Base-by-base conservation (phyloP, 2,797 vertebrate species). In the Danio tinwini region DNA sequence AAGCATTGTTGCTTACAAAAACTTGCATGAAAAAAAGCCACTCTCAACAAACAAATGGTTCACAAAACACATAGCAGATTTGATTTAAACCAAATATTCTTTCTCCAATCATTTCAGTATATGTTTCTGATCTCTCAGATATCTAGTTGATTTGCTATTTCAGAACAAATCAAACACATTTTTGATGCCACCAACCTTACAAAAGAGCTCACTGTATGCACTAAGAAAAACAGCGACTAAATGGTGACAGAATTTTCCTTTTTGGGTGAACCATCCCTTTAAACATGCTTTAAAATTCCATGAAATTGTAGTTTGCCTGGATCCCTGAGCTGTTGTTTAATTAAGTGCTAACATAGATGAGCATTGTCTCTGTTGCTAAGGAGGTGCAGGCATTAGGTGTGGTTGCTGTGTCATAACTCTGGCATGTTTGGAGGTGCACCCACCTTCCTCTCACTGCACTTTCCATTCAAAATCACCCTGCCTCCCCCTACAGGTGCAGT, bases 401-500 rank as follows among this genome's bases (percentile, higher is more conserved):
- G 92, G 91, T 78, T 82, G 81, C 82, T 88, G 81, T 81, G 86
- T 86, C 85, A 85, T 83, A 40, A 47, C 73, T 84, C 70, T 84
- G 82, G 82, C 81, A 85, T 79, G 71, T 78, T 62, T 49, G 78
- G 84, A 77, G 86, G 83, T 78, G 85, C 86, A 59, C 88, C 89
- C 82, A 85, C 81, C 56, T 74, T 70, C 64, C 81, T 77, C 81
- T 62, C 74, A 78, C 83, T 77, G 77, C 65, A 80, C 86, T 83
- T 88, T 88, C 86, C 87, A 65, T 79, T 74, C 44, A 40, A 62
- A 77, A 74, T 61, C 81, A 87, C 83, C 83, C 90, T 84, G 88
- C 91, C 91, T 84, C 90, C 87, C 82, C 88, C 87, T 85, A 55
- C 78, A 92, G 87, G 88, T 90, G 89, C 74, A 55, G 67, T 68